Conservation (phyloP, 2,888 invertebrate genomes). For the Theretra japonica region DNA sequence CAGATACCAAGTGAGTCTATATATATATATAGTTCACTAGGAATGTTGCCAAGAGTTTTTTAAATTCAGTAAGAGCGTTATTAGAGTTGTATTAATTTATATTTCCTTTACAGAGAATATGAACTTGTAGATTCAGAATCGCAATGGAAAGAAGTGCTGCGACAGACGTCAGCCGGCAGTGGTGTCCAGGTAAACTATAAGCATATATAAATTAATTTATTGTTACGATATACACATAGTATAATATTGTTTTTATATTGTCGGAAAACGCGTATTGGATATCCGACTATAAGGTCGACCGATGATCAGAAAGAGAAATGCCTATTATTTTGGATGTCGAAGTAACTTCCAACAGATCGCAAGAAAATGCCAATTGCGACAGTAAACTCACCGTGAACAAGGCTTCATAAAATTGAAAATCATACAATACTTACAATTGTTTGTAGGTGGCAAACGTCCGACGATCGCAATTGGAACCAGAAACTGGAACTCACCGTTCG, state of each 20-base stretch:
- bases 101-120: conserved; percentile 72
- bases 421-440: conserved; percentile 15
- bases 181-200: conserved; percentile 73
- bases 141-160: conserved; percentile 95
- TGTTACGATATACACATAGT: not conserved
- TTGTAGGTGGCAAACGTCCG: conserved; percentile 88
- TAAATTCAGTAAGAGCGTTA: no score
- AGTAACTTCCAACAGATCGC: no score
- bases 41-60: no score
- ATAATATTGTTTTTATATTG: no score
- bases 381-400: no score
- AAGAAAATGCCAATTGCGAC: no score
- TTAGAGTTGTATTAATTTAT: conserved; percentile 5
- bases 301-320: no score
- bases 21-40: not conserved
- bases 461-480: conserved; percentile 81
- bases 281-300: no score
- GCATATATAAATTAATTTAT: not conserved
- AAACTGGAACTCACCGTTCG: conserved; percentile 81
- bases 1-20: conserved; percentile 72
- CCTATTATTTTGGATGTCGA: no score
- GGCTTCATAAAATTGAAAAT: not conserved
- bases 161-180: conserved; percentile 85
- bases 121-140: conserved; percentile 94
- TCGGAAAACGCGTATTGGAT: no score